Base-by-base conservation (phyloP, 30 jellyfish, hydroid and myxozoan species). In the Aurelia sp. region DNA sequence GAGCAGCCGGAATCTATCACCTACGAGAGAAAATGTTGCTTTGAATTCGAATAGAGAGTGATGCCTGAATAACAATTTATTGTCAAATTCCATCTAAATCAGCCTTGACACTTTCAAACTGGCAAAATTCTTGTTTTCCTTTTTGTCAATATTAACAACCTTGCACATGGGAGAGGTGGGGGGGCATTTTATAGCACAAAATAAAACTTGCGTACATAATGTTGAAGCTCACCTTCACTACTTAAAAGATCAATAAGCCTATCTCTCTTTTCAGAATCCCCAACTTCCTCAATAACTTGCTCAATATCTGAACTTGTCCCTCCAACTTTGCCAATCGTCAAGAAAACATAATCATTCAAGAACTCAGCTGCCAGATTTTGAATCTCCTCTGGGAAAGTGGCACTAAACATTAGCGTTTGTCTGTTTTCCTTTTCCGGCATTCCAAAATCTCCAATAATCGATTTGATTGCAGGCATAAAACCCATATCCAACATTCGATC, bases 401-500 rank as follows among this genome's bases (percentile, higher is more conserved):
- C 99, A 86, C 99, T 96, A 63, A 96, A 96, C 99, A 96, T 96
- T 13, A 86, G 89, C 16, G 98, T 90, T 50, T 77, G 92, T 19
- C 98, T 93, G 63, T 38, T 50, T 30, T 82, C 98, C 74, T 83
- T 87, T 8, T 86, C 75, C 4, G 99, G 98, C 99, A 96, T 91
- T 47, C 89, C 95, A 50, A 74, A 88, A 22, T 87, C 85, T 17
- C 74, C 76, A 13, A 88, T 69, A 33, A 96, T 96, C 20, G 91
- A 24, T 13, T 67, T 73, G 33, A 96, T 91, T 33, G 79, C 97
- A 31, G 97, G 98, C 75, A 91, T 90, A 50, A 95, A 95, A 4
- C 99, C 99, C 99, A 95, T 90, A 63, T 95, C 99, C 38, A 95
- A 71, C 99, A 95, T 95, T 64, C 99, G 63, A 66, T 95, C 99